Base-by-base conservation (phyloP, 2,888 invertebrate genomes). In the Pristionchus exspectatus region DNA sequence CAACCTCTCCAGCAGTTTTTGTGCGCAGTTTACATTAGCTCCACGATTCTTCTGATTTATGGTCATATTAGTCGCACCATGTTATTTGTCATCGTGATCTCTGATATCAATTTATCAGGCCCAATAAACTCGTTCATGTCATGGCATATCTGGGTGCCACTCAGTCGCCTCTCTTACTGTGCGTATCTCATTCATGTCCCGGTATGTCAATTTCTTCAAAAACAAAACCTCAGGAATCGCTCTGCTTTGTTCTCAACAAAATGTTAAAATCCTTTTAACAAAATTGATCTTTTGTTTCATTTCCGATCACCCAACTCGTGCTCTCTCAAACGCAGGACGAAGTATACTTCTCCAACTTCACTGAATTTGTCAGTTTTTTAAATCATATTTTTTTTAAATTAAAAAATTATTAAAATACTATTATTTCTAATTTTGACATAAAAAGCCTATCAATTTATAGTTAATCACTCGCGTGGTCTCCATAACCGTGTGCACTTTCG, bases 41-140 rank as follows among this genome's bases (percentile, higher is more conserved):
- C n/a, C n/a, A n/a, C n/a, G n/a, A n/a, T n/a, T n/a, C n/a, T n/a
- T n/a, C n/a, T n/a, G n/a, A n/a, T n/a, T n/a, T n/a, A n/a, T n/a
- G n/a, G n/a, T n/a, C n/a, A n/a, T n/a, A n/a, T n/a, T n/a, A n/a
- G n/a, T n/a, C n/a, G n/a, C n/a, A n/a, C n/a, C n/a, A n/a, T n/a
- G n/a, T n/a, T n/a, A n/a, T n/a, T n/a, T n/a, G n/a, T n/a, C n/a
- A n/a, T n/a, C n/a, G n/a, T n/a, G n/a, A n/a, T n/a, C n/a, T n/a
- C n/a, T n/a, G n/a, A 54, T 10, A 69, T 18, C 18, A 12, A n/a
- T 69, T 69, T 69, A 7, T 77, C 24, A 87, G 92, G 92, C 21
- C 87, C 89, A 14, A 91, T 92, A 72, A 92, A 92, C 84, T 38
- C 50, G 21, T 92, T 92, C 81, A 89, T 92, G 90, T 88, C 87